Conservation (phyloP, 2,113 vertebrate species). For the Barbus barbus region DNA sequence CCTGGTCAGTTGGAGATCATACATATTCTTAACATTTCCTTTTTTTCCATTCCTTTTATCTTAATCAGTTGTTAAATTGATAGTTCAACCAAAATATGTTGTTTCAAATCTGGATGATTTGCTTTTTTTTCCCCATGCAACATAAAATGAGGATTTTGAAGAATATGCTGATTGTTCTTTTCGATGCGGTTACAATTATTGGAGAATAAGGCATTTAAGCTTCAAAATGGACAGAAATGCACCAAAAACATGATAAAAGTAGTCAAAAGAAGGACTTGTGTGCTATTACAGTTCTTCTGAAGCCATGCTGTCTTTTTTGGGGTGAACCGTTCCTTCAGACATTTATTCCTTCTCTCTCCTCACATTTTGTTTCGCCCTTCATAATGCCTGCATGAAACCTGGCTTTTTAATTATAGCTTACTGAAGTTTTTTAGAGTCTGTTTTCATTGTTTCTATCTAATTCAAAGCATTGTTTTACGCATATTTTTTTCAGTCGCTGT, state of each 20-base stretch:
- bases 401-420: neutral
- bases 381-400: neutral
- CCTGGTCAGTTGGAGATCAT: slow-evolving; percentile 66
- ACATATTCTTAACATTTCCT: neutral
- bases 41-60: neutral
- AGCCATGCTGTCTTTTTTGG: neutral
- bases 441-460: neutral
- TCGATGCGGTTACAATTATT: neutral
- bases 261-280: neutral
- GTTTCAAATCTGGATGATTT: neutral
- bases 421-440: neutral
- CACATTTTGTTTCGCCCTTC: neutral
- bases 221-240: neutral
- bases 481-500: neutral
- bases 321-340: neutral
- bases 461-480: neutral
- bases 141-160: neutral
- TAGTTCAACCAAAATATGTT: neutral
- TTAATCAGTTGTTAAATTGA: neutral
- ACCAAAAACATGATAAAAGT: neutral
- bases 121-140: neutral
- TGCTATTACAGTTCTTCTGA: neutral
- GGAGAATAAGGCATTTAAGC: neutral
- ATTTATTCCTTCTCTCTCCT: neutral
- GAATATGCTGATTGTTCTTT: neutral